phyloP scores from a whole-genome alignment of 2,797 vertebrate genomes.

The Kryptopterus vitreolus region DNA sequence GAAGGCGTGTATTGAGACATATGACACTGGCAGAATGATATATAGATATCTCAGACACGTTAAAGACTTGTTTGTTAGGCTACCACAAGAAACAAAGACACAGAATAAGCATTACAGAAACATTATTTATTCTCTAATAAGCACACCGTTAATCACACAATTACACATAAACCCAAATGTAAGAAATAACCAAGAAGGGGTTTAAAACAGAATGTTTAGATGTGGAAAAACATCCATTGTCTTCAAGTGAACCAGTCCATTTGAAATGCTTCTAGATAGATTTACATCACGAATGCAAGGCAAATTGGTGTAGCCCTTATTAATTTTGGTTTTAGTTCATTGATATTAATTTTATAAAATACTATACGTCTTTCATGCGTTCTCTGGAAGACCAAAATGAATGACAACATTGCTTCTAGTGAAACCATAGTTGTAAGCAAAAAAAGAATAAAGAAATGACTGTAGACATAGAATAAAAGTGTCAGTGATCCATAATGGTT shows the following conservation, averaged over 20 bases:
- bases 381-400: not conserved
- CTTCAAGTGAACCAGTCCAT: conserved; percentile 59
- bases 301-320: conserved; percentile 39
- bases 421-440: conserved; percentile 57
- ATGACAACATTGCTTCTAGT: conserved; percentile 16
- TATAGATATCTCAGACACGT: not conserved
- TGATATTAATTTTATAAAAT: not conserved
- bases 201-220: conserved; percentile 74
- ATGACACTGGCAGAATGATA: not conserved
- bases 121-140: conserved; percentile 56
- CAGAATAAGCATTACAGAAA: conserved; percentile 10
- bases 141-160: conserved; percentile 47
- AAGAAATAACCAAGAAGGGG: conserved; percentile 58
- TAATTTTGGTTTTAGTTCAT: conserved; percentile 45
- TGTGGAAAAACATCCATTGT: conserved; percentile 71
- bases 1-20: not conserved
- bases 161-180: conserved; percentile 38
- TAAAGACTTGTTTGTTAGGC: not conserved
- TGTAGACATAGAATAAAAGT: conserved; percentile 45
- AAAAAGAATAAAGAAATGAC: conserved; percentile 50
- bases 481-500: conserved; percentile 64
- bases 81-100: conserved; percentile 23
- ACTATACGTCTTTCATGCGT: not conserved
- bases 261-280: conserved; percentile 53
- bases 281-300: conserved; percentile 44